Conservation (phyloP, 2,888 invertebrate species). For the Drosophila lacicola region DNA sequence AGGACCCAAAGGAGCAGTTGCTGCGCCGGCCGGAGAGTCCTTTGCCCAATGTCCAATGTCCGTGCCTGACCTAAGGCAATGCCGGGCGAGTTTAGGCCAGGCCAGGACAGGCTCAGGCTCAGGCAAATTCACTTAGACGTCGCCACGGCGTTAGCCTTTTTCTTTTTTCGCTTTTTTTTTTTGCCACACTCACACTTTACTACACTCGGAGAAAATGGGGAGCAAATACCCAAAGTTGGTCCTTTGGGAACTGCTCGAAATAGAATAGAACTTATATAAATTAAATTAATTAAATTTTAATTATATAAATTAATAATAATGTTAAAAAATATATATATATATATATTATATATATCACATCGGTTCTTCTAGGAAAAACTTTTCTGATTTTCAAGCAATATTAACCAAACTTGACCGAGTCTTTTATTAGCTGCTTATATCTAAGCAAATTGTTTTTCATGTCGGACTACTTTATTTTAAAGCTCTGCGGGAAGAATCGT, state of each 20-base stretch:
- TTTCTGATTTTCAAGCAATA: no score
- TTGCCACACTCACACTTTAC: slow-evolving; percentile 23
- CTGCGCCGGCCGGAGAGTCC: slow-evolving; percentile 10
- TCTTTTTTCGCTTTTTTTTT: slow-evolving; percentile 47
- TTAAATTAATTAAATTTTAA: no score
- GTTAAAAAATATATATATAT: no score
- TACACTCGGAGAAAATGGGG: not conserved
- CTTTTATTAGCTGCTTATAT: no score
- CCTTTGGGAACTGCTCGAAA: no score
- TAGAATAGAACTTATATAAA: not conserved
- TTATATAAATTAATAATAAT: no score
- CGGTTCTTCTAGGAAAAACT: no score
- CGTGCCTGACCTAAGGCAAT: slow-evolving; percentile 76
- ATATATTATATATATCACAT: no score
- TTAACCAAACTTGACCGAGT: no score
- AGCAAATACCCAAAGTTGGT: not conserved
- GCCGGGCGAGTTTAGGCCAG: slow-evolving; percentile 16
- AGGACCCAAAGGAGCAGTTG: slow-evolving; percentile 37
- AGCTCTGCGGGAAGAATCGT: no score
- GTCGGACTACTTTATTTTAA: no score
- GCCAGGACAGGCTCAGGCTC: slow-evolving; percentile 18
- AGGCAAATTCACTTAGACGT: slow-evolving; percentile 72
- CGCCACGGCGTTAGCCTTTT: slow-evolving; percentile 52
- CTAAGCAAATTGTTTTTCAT: no score
- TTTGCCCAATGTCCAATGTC: slow-evolving; percentile 10